Percentiles rank a stretch among this genome's conserved stretches.
Evolutionary conservation across 2,113 vertebrate genomes (phyloP).

Genomic region (Vidua chalybeata): DNA sequence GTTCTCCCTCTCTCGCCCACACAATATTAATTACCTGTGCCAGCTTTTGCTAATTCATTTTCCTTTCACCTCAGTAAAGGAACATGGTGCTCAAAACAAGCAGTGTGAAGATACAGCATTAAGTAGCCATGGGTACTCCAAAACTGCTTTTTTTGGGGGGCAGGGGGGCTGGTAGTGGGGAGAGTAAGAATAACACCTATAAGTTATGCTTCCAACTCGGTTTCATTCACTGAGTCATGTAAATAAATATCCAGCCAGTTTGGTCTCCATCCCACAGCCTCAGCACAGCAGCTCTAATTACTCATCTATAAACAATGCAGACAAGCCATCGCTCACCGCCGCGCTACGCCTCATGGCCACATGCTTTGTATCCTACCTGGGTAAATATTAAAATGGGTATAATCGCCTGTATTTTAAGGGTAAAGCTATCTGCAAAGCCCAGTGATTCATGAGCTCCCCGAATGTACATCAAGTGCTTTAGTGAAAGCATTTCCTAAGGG

Average conservation of each 20-base stretch:
- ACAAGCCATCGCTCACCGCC: slow-evolving; percentile 49
- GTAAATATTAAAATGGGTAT: slow-evolving; percentile 52
- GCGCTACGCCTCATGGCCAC: neutral
- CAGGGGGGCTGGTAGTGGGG: too few relatives aligned
- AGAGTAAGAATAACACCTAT: slow-evolving; percentile 58
- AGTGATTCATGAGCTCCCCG: slow-evolving; percentile 7
- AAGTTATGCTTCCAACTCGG: slow-evolving; percentile 64
- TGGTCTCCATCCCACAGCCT: slow-evolving; percentile 43
- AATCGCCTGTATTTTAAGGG: slow-evolving; percentile 24
- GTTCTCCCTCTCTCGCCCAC: slow-evolving; percentile 17
- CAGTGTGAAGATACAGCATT: neutral
- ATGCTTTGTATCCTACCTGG: slow-evolving; percentile 46
- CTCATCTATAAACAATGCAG: slow-evolving; percentile 61
- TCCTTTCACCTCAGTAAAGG: slow-evolving; percentile 42
- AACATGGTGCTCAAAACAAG: slow-evolving; percentile 18
- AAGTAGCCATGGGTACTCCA: slow-evolving; percentile 7
- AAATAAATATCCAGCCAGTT: slow-evolving; percentile 70
- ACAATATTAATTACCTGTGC: slow-evolving; percentile 56
- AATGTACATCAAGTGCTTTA: slow-evolving; percentile 46
- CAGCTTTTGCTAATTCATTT: slow-evolving; percentile 27
- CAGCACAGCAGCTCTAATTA: slow-evolving; percentile 27
- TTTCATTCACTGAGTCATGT: slow-evolving; percentile 50
- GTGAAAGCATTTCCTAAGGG: slow-evolving; percentile 61
- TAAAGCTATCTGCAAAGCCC: slow-evolving; percentile 30
- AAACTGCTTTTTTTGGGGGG: slow-evolving; percentile 24